Base-by-base conservation (phyloP, 2,888 invertebrate species). In the Lacanobia oleracea region DNA sequence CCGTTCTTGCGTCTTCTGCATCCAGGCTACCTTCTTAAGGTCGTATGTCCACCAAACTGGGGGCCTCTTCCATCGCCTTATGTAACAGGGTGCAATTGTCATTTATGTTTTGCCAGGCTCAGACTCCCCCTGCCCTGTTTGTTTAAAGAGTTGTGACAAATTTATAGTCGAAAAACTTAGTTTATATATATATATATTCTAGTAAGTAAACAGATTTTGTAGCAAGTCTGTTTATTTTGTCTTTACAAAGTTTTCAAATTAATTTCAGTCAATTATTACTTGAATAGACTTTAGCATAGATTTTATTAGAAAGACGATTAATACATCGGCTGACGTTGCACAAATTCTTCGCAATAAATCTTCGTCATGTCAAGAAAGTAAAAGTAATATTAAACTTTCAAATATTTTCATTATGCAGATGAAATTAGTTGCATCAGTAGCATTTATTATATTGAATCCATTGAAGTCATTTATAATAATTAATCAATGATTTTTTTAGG, bases 341-440 rank as follows among this genome's bases (percentile, higher is more conserved):
- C 5, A 59, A 67, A 67, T 57, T 48, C 9, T 37, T 54, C 12
- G 43, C 37, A 56, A 77, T 80, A 68, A 80, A 77, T 77, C 64
- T 64, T 68, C 51, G 27, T 75, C 60, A 37, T 43, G 60, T 65
- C 77, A 80, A 75, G 80, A 80, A 61, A 56, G 68, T 48, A 37
- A 57, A 66, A 59, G 53, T 64, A 37, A 74, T 51, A 67, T 68
- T 57, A 21, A 59, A 56, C 14, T 67, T 64, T 61, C 16, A 65
- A 57, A 50, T 61, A 45, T 45, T 51, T 56, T 45, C n/a, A 61
- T 80, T 53, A 79, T 33, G 18, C 14, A 40, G 68, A 67, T 61
- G 12, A 37, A 77, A 48, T 68, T 1, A 50, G 23, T 9, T 64
- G 67, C 74, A 64, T 56, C 23, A 59, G 45, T 33, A 33, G 12